Conservation (phyloP, 2,113 vertebrate species). For the Hippocampus comes region DNA sequence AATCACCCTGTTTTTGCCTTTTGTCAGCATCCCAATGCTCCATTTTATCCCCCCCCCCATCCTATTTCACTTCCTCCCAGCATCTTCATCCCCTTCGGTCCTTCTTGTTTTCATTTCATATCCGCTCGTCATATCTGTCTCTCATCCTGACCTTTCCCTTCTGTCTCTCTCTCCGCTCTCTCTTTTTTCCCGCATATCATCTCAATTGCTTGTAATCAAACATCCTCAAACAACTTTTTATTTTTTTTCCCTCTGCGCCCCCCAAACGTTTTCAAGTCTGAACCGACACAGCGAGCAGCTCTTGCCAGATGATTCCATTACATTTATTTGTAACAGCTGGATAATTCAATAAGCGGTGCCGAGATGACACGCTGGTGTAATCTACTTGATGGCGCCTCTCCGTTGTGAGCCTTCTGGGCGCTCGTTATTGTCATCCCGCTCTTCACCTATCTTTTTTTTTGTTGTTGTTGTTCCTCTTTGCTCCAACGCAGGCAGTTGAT, state of each 20-base stretch:
- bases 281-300: conserved; percentile 29
- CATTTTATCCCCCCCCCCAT: background rate
- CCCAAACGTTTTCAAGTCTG: conserved; percentile 17
- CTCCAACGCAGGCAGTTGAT: conserved; percentile 79
- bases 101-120: conserved; percentile 13
- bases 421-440: conserved; percentile 24
- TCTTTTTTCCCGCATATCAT: conserved; percentile 13
- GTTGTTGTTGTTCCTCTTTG: conserved; percentile 13
- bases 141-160: background rate
- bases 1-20: background rate
- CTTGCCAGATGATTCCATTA: conserved; percentile 63
- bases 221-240: conserved; percentile 3
- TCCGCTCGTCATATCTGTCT: conserved; percentile 20
- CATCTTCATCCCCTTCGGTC: background rate
- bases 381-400: conserved; percentile 63
- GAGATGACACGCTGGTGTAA: conserved; percentile 59
- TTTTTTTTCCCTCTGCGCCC: background rate
- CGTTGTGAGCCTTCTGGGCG: conserved; percentile 45
- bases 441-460: background rate
- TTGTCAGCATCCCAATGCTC: conserved; percentile 1
- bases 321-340: conserved; percentile 48
- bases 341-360: conserved; percentile 61
- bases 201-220: conserved; percentile 12
- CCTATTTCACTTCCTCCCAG: conserved; percentile 5
- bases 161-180: conserved; percentile 2